phyloP scores from a whole-genome alignment of 2,888 invertebrate species.

The Andrena haemorrhoa region DNA sequence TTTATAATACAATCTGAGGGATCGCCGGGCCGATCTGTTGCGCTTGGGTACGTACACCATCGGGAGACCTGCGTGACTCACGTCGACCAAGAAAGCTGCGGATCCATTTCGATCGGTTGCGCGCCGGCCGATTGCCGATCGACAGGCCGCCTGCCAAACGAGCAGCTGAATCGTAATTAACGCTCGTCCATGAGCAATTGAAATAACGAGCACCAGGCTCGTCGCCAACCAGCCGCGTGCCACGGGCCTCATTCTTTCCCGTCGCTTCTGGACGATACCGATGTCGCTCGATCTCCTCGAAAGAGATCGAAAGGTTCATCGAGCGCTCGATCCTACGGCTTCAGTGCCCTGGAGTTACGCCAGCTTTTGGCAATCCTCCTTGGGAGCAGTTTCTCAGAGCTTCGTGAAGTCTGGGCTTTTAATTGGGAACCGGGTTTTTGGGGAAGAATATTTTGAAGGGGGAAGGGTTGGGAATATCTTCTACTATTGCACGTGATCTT shows the following conservation, averaged over 20 bases:
- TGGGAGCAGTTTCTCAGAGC: neutral
- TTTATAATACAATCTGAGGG: neutral
- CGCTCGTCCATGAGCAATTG: constrained; percentile 23
- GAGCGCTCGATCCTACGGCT: neutral
- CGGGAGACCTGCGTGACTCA: constrained; percentile 4
- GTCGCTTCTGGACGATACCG: neutral
- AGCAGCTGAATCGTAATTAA: constrained; percentile 43
- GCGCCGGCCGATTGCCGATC: constrained; percentile 11
- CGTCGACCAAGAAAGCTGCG: constrained; percentile 13
- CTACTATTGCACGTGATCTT: too few relatives aligned
- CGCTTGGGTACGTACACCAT: constrained; percentile 22
- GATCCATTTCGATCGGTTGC: constrained; percentile 27
- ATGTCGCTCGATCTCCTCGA: neutral
- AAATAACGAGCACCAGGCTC: constrained; percentile 17
- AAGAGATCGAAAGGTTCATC: neutral
- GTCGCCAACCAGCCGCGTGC: constrained; percentile 12
- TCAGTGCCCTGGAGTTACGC: neutral
- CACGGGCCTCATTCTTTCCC: neutral
- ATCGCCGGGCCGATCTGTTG: neutral
- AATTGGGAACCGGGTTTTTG: too few relatives aligned
- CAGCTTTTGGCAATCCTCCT: constrained; percentile 4
- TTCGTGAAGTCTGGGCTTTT: too few relatives aligned
- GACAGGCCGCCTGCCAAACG: constrained; percentile 35
- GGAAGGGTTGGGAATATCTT: too few relatives aligned
- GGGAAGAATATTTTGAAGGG: too few relatives aligned